Conservation (phyloP, 2,113 vertebrate species). For the Phylloscopus trochilus region DNA sequence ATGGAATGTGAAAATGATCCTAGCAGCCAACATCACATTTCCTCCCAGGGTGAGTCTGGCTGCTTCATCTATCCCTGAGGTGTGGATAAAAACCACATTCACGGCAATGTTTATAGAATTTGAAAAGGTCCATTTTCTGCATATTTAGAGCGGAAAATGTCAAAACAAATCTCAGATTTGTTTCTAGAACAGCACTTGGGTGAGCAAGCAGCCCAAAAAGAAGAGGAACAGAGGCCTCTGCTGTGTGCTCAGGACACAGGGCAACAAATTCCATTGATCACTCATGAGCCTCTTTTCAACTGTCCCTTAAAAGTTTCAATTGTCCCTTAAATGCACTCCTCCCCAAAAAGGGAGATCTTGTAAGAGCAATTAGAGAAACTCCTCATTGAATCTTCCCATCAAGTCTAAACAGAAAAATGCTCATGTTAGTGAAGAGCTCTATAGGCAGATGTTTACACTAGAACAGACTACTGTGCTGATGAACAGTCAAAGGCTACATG, state of each 20-base stretch:
- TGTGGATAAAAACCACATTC: not conserved
- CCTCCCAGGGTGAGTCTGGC: not conserved
- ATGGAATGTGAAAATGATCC: not conserved
- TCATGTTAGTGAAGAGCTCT: not conserved
- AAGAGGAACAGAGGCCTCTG: not conserved
- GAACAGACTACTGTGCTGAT: not conserved
- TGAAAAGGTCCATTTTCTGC: constrained; percentile 42
- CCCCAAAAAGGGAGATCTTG: not conserved
- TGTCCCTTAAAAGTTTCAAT: not conserved
- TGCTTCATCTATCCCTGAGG: not conserved
- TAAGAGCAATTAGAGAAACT: not conserved
- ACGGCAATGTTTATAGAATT: not conserved
- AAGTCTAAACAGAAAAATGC: not conserved
- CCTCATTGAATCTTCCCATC: not conserved
- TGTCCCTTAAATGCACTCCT: not conserved
- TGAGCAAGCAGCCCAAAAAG: not conserved
- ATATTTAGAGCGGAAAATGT: constrained; percentile 8
- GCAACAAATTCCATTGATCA: not conserved
- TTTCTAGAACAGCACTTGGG: not conserved
- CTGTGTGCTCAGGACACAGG: not conserved
- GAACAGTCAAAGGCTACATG: not conserved
- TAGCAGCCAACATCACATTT: not conserved
- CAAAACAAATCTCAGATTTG: constrained; percentile 36
- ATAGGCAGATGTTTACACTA: not conserved
- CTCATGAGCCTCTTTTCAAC: not conserved